Percentiles rank a stretch among this genome's conserved stretches.
Conservation (phyloP, 2,113 vertebrate genomes). For the human region GRCh38 chr1:6949001-6949500, state of each 20-base stretch:
- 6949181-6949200: background rate
- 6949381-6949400: background rate
- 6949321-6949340: background rate
- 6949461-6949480: background rate
- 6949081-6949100: constrained; percentile 54
- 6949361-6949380: rapidly evolving
- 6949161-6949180: constrained; percentile 27
- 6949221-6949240: background rate
- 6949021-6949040: constrained; percentile 7
- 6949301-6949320: background rate
- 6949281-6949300: background rate
- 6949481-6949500: background rate
- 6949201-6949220: background rate
- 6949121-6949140: constrained; percentile 30
- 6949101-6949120: constrained; percentile 55
- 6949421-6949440: background rate
- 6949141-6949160: constrained; percentile 42
- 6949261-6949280: background rate
- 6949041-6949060: background rate
- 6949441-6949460: background rate
- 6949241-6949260: background rate
- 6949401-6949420: background rate
- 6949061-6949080: background rate
- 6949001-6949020: background rate
- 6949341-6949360: background rate